Evolutionary conservation across 2,888 invertebrate genomes (phyloP), one percentile per base, ranked within the genome.

Genomic region (Andrena hattorfiana): DNA sequence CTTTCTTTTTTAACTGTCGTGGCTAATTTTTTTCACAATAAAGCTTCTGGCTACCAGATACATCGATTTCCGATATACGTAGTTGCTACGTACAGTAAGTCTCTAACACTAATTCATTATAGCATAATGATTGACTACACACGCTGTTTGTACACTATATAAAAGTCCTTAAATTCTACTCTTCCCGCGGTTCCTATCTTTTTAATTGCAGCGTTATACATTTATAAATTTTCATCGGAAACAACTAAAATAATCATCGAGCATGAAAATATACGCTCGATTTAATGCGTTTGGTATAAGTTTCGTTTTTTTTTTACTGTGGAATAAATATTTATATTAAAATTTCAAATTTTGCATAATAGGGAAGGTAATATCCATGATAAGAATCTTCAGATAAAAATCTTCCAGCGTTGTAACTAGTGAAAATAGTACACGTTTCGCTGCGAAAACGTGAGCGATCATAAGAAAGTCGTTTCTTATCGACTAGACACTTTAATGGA

Each of bases 401-500:
- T 35, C 35, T 6, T 26, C 20, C 42, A 42, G 42, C 3, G 42
- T 42, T 16, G 16, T 56, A 20, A 56, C 32, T 30, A 26, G n/a
- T 59, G 67, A 70, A 54, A 77, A 48, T 16, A 3, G n/a, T 42
- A 30, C 32, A 13, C 54, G 54, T 64, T 59, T 63, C 32, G 26
- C 20, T 49, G 70, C 28, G 69, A 70, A 69, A 63, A 59, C 42
- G 49, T 51, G 48, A 74, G 67, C 28, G 23, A 30, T 23, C 10
- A 32, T 74, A 73, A 54, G 56, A 82, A 64, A 68, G 54, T 51
- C 63, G 64, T 62, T 56, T 8, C 75, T 73, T 81, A 81, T 85
- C 74, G 84, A 81, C 63, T 69, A 69, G 81, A 81, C 81, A 68
- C 69, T 84, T 84, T 85, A 85, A 85, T 78, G 84, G 84, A 81